Conservation (phyloP, 2,888 invertebrate genomes). For the Octodonta nipae region DNA sequence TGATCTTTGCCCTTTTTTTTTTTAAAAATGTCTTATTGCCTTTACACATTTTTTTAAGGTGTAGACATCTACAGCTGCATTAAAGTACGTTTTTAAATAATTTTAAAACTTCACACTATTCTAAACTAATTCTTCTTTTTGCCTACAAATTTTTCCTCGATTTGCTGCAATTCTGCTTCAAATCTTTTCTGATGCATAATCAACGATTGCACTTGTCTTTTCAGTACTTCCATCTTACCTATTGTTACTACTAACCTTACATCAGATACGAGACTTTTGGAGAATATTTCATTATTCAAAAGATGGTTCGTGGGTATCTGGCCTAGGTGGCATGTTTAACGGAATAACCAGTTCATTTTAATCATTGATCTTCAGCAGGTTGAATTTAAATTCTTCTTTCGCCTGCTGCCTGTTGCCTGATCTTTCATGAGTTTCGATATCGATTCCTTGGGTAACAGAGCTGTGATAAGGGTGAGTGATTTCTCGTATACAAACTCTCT, state of each 20-base stretch:
- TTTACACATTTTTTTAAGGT: slow-evolving; percentile 82
- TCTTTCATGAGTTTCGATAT: no score
- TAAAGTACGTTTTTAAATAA: slow-evolving; percentile 85
- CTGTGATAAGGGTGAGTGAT: no score
- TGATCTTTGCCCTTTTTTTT: slow-evolving; percentile 50
- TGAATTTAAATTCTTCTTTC: no score
- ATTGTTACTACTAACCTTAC: slow-evolving; percentile 92
- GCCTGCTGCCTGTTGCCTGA: no score
- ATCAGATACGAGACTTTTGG: slow-evolving; percentile 90
- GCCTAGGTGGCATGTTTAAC: slow-evolving; percentile 92
- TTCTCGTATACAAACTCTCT: no score
- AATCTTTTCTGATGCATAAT: slow-evolving; percentile 95
- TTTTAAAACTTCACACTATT: slow-evolving; percentile 86
- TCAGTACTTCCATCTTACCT: slow-evolving; percentile 78
- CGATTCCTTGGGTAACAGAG: no score
- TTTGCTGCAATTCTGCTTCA: slow-evolving; percentile 86
- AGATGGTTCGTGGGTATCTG: slow-evolving; percentile 85
- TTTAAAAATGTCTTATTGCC: slow-evolving; percentile 62
- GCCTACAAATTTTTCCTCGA: slow-evolving; percentile 90
- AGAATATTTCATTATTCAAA: slow-evolving; percentile 94
- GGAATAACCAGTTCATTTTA: slow-evolving; percentile 77
- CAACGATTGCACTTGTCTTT: slow-evolving; percentile 86
- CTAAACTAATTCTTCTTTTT: slow-evolving; percentile 90
- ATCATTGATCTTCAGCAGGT: no score
- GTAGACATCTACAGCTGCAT: slow-evolving; percentile 81